Percentiles rank a stretch among this genome's conserved stretches.
Conservation (phyloP, 2,797 vertebrate genomes). For the Sebastes itinus region DNA sequence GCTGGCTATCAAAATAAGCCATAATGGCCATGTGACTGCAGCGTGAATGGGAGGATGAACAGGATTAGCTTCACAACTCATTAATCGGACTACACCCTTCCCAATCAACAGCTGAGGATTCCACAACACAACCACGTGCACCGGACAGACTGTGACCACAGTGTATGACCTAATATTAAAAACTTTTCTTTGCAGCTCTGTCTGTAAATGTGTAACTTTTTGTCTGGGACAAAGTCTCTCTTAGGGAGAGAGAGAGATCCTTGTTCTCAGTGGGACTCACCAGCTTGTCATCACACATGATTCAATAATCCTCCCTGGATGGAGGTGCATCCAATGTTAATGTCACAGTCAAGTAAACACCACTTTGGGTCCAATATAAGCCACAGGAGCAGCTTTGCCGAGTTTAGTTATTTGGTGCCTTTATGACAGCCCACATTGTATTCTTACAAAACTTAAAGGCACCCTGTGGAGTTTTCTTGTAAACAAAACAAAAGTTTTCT, state of each 20-base stretch:
- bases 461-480: not conserved
- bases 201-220: not conserved
- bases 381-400: not conserved
- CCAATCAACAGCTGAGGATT: slow-evolving; percentile 40
- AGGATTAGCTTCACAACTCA: slow-evolving; percentile 76
- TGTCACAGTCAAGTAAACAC: slow-evolving; percentile 5
- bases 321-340: not conserved
- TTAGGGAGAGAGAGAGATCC: not conserved
- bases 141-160: not conserved
- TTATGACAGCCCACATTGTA: not conserved
- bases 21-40: slow-evolving; percentile 70
- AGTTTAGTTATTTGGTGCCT: not conserved
- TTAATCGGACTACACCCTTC: slow-evolving; percentile 61
- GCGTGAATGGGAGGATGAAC: slow-evolving; percentile 71
- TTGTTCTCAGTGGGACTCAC: not conserved
- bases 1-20: slow-evolving; percentile 67
- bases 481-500: not conserved
- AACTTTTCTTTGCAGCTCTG: not conserved
- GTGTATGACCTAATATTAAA: not conserved
- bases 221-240: not conserved
- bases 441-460: not conserved
- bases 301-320: not conserved
- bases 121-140: slow-evolving; percentile 18
- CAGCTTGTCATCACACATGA: not conserved
- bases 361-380: not conserved